Evolutionary conservation across 2,113 vertebrate genomes (phyloP), one percentile per base, ranked within the genome.

Genomic region (Crotalus horridus): DNA sequence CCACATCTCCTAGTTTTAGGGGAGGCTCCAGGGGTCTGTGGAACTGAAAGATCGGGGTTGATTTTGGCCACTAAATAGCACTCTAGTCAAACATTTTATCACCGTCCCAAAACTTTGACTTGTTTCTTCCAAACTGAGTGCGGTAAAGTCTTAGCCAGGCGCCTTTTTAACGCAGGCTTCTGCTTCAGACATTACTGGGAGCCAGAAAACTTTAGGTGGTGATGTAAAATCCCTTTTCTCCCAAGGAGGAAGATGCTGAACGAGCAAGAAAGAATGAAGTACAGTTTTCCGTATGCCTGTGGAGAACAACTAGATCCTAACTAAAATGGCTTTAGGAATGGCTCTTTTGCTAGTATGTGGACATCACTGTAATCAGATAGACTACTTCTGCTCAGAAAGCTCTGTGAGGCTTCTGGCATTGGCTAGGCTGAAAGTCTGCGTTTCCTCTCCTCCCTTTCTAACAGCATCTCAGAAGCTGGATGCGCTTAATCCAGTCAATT

Each of bases 71-170:
- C 1, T 43, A 74, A 69, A 46, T 3, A 89, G 20, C 13, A 51
- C 1, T 61, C 4, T 1, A 87, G 3, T 3, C 3, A 0, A 2
- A 23, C 0, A 10, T 87, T 90, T 61, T 54, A 6, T 3, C 11
- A 0, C 7, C 43, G 15, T 9, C 23, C 26, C 59, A 4, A 43
- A 53, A 43, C 8, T 1, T 0, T 48, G 88, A 61, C 33, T 0
- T 88, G 43, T 74, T 55, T 15, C 87, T 90, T 85, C 58, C 54
- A 33, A 46, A 93, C 15, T 21, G 6, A 4, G 43, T 43, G 90
- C 55, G 0, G 88, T 92, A 53, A 3, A 87, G 20, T 5, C 48
- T 94, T 17, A 0, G n/a, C 91, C 64, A 92, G 6, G 2, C 23
- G 69, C 33, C 54, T 17, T n/a, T 85, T 51, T 17, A 39, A 29